These are phyloP conservation scores for Blastobasis lacticolella DNA, from an alignment of 2,888 invertebrate species.

Conservation along the genomic window DNA sequence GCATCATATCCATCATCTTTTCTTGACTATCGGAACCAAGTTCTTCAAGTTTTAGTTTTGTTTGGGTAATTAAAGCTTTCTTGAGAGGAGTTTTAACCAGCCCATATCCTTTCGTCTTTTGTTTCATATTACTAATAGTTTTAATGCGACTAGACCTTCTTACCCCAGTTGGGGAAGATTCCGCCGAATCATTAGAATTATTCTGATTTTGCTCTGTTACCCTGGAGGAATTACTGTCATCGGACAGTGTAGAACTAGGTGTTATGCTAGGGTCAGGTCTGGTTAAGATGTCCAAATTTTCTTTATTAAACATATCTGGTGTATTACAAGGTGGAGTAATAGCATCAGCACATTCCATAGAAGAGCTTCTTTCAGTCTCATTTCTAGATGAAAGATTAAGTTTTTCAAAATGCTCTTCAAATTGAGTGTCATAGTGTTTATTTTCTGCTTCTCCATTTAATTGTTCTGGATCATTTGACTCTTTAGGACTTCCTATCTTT, in stretches of 20 bases:
- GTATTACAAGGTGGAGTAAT: slow-evolving; percentile 37
- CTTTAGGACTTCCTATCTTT: slow-evolving; percentile 48
- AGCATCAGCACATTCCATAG: slow-evolving; percentile 41
- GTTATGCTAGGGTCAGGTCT: slow-evolving; percentile 64
- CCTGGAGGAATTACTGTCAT: slow-evolving; percentile 64
- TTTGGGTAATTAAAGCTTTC: slow-evolving; percentile 63
- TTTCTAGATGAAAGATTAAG: slow-evolving; percentile 37
- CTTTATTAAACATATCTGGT: slow-evolving; percentile 42
- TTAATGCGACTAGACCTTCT: slow-evolving; percentile 84
- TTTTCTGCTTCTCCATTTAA: slow-evolving; percentile 19
- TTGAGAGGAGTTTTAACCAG: slow-evolving; percentile 74
- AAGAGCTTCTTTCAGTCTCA: slow-evolving; percentile 25
- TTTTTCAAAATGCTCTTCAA: slow-evolving; percentile 57
- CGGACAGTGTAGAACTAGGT: slow-evolving; percentile 60
- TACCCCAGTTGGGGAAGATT: slow-evolving; percentile 73
- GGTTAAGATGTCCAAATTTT: slow-evolving; percentile 29
- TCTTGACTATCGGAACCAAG: slow-evolving; percentile 73
- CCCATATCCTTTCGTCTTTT: slow-evolving; percentile 78
- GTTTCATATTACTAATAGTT: slow-evolving; percentile 80
- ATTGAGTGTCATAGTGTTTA: slow-evolving; percentile 36
- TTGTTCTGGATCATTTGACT: slow-evolving; percentile 15
- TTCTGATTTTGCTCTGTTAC: slow-evolving; percentile 45
- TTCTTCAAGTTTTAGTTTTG: slow-evolving; percentile 73
- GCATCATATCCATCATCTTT: slow-evolving; percentile 35
- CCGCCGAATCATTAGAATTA: slow-evolving; percentile 61